phyloP scores from a whole-genome alignment of 2,797 vertebrate genomes.

The Phaenicophaeus curvirostris region DNA sequence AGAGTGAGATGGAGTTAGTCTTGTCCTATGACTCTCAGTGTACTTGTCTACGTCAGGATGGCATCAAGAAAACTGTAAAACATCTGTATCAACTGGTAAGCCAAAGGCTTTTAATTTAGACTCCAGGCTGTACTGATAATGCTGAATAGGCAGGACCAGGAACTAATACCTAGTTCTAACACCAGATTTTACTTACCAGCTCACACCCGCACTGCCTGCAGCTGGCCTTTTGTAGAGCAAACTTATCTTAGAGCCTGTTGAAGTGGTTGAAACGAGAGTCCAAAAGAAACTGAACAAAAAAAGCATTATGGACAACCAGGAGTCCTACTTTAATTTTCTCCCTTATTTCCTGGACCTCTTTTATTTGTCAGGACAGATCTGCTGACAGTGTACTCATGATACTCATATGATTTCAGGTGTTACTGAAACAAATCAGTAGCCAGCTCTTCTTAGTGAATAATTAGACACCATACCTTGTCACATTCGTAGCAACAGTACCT shows the following conservation, averaged over 20 bases:
- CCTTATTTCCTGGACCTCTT: neutral
- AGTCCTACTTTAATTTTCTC: neutral
- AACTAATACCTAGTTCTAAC: neutral
- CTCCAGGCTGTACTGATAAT: no score
- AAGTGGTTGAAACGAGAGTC: neutral
- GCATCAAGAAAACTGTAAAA: no score
- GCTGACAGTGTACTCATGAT: neutral
- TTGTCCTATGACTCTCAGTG: no score
- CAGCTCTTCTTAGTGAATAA: neutral
- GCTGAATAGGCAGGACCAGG: no score
- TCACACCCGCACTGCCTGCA: neutral
- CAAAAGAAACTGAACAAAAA: neutral
- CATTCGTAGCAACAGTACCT: no score
- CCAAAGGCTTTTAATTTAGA: no score
- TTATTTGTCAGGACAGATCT: neutral
- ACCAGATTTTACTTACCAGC: neutral
- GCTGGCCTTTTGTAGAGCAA: neutral
- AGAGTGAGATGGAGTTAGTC: no score
- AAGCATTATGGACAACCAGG: neutral
- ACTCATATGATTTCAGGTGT: neutral
- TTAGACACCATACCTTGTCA: neutral
- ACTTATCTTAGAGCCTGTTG: neutral
- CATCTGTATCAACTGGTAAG: no score
- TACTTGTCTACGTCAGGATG: no score
- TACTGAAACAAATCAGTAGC: neutral